Base-by-base conservation (phyloP, 2,797 vertebrate species). In the Liasis olivaceus region DNA sequence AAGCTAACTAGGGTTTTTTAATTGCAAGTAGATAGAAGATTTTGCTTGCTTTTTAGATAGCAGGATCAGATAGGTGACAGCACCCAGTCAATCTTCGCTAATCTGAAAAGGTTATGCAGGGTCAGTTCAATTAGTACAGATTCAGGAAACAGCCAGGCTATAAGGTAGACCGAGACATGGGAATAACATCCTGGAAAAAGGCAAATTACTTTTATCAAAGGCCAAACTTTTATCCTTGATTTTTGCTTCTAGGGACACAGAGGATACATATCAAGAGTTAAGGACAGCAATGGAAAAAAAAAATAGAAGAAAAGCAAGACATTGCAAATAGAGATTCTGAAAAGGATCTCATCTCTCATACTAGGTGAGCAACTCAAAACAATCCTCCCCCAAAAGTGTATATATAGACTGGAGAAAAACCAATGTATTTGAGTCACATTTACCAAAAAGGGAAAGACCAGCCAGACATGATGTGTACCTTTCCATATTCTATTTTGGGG, bases 391-490 rank as follows among this genome's bases (percentile, higher is more conserved):
- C 93, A 93, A 96, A 94, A 95, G 69, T 63, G 58, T 94, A 95
- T 95, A 90, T 77, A 96, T 96, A 95, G 94, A 91, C 96, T 98
- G 97, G 97, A 97, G 94, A 95, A 93, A 93, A 95, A 89, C 97
- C 97, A 98, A 97, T 93, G 96, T 91, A 93, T 97, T 98, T 98
- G 97, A 98, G 97, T 98, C 98, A 98, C 97, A 97, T 97, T 97
- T 98, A 96, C 98, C 98, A 98, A 96, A 94, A 95, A 96, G 93
- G 94, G 95, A 96, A 96, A 94, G 95, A 96, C 95, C 95, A 96
- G 97, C 97, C 97, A 98, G 98, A 98, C 98, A 96, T 97, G 98
- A 98, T 97, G 98, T 98, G 97, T 98, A 97, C 97, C 97, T 98
- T 97, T 98, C 97, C 96, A 96, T 94, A 93, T 93, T 92, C 98